Conservation (phyloP, 2,113 vertebrate species). For the Chloebia gouldiae region DNA sequence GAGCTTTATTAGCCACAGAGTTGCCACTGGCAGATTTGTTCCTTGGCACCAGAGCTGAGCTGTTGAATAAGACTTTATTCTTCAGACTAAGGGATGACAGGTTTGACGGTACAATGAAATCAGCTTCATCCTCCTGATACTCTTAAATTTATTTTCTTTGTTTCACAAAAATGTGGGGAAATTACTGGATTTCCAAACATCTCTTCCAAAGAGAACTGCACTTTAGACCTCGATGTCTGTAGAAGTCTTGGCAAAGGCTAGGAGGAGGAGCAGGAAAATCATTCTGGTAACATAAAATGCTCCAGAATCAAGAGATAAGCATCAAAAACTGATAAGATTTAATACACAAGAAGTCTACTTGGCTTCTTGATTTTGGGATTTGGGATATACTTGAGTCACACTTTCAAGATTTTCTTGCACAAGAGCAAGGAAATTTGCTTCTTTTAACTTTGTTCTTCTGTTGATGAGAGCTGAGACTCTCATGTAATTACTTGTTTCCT, state of each 20-base stretch:
- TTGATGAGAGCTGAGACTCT: neutral
- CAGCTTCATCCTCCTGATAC: neutral
- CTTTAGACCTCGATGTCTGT: neutral
- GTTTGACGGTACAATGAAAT: neutral
- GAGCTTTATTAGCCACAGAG: neutral
- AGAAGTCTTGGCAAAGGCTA: neutral
- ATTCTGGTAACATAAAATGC: neutral
- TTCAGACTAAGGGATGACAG: neutral
- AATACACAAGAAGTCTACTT: rapidly evolving
- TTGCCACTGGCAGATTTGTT: neutral
- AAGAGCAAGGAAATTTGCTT: neutral
- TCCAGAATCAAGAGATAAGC: neutral
- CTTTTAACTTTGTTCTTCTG: neutral
- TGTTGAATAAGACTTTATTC: neutral
- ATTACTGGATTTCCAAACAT: neutral
- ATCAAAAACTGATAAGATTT: neutral
- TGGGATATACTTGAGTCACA: neutral
- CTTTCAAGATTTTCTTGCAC: neutral
- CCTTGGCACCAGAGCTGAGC: neutral
- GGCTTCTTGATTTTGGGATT: neutral
- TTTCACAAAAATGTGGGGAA: neutral
- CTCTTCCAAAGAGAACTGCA: neutral
- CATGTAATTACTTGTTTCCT: constrained; percentile 20
- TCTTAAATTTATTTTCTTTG: neutral
- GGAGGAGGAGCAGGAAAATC: neutral